Percentiles rank a stretch among this genome's conserved stretches.
Conservation (phyloP, 1,140 invertebrate species). For the Drosophila pallidifrons region DNA sequence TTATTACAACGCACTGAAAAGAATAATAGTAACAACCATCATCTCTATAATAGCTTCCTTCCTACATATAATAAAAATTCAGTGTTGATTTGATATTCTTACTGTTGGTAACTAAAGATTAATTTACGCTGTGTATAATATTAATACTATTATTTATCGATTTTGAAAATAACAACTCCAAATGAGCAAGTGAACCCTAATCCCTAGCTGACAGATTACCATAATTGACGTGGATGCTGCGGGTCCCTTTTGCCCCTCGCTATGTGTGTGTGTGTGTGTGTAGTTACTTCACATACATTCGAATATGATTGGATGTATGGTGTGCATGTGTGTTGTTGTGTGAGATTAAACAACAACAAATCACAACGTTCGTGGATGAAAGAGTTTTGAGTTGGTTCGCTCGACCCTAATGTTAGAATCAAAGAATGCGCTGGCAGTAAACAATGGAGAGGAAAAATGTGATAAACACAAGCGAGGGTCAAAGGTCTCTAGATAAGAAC, state of each 20-base stretch:
- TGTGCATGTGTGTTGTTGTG: slow-evolving; percentile 4
- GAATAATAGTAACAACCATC: too few relatives aligned
- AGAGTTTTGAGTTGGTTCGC: slow-evolving; percentile 26
- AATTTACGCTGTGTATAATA: neutral
- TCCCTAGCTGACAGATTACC: slow-evolving; percentile 4
- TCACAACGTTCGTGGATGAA: slow-evolving; percentile 11
- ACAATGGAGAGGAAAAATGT: slow-evolving; percentile 32
- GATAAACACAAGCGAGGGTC: slow-evolving; percentile 41
- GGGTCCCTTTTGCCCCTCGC: slow-evolving; percentile 3
- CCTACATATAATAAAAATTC: too few relatives aligned
- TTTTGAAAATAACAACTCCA: neutral
- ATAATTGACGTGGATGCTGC: slow-evolving; percentile 4
- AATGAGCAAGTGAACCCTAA: neutral
- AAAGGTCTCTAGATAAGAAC: slow-evolving; percentile 37
- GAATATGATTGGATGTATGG: neutral
- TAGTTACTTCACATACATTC: neutral
- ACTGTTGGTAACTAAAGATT: too few relatives aligned
- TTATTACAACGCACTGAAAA: too few relatives aligned
- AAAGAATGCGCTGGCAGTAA: slow-evolving; percentile 12
- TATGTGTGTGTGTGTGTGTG: neutral
- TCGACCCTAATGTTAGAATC: slow-evolving; percentile 9
- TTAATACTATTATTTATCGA: neutral
- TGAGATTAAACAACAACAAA: slow-evolving; percentile 31
- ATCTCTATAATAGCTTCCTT: too few relatives aligned
- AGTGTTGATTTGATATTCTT: too few relatives aligned